Evolutionary conservation across 2,888 invertebrate species (phyloP).

Genomic region (Brenthis hecate): DNA sequence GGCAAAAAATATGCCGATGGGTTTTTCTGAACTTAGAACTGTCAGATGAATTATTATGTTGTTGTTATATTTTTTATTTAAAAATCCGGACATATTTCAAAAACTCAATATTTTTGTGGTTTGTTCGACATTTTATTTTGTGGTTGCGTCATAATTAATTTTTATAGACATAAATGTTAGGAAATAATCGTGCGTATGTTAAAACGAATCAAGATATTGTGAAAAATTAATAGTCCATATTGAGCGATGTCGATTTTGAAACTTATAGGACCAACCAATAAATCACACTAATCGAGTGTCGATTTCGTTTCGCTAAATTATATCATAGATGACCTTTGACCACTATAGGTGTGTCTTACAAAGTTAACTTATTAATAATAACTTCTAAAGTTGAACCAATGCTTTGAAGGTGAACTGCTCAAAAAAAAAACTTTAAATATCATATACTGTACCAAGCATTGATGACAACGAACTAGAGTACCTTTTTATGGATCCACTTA

Average conservation of each 20-base stretch:
- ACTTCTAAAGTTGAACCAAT: background rate
- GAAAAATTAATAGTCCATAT: conserved; percentile 6
- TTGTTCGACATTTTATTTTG: no score
- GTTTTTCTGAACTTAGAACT: no score
- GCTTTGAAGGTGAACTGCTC: background rate
- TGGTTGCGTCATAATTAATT: no score
- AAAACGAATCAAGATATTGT: conserved; percentile 13
- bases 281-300: conserved; percentile 9
- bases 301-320: conserved; percentile 15
- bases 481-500: no score
- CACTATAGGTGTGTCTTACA: background rate
- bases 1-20: no score
- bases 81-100: no score
- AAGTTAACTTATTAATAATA: background rate
- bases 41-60: no score
- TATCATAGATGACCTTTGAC: conserved; percentile 14
- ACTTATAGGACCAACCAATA: conserved; percentile 13
- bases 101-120: no score
- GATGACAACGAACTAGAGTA: no score
- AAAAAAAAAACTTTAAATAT: background rate
- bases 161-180: background rate
- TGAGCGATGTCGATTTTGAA: conserved; percentile 12
- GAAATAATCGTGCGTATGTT: conserved; percentile 12
- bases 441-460: background rate
- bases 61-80: no score